These are phyloP conservation scores for Petrocephalus sullivani DNA, from an alignment of 2,797 vertebrate genomes.

Conservation along the genomic window DNA sequence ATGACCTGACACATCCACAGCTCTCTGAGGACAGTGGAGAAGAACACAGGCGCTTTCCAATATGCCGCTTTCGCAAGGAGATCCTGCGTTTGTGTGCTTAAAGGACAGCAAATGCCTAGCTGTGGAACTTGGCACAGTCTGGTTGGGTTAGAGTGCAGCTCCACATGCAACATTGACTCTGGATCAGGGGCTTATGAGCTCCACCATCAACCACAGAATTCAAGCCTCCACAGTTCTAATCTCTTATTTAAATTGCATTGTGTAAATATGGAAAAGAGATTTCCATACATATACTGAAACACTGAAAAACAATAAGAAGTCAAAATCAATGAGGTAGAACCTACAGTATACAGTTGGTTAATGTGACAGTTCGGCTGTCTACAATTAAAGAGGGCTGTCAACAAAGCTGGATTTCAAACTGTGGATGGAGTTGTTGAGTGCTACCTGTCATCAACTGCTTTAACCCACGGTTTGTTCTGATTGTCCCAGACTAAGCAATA, in stretches of 20 bases:
- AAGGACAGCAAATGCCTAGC: not conserved
- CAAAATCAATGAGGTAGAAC: not conserved
- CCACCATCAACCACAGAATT: not conserved
- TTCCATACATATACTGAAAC: not conserved
- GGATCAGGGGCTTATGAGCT: not conserved
- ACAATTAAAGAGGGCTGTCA: not conserved
- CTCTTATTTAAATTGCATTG: not conserved
- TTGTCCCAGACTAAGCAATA: not conserved
- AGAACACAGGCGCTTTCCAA: too few species aligned
- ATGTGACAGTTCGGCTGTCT: not conserved
- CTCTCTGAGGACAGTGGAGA: not conserved
- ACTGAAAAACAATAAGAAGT: not conserved
- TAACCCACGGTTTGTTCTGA: not conserved
- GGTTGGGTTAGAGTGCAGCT: not conserved
- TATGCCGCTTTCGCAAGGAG: not conserved
- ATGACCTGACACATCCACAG: not conserved
- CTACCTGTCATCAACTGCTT: not conserved
- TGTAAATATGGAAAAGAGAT: not conserved
- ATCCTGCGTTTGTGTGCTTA: not conserved
- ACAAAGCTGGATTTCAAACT: not conserved
- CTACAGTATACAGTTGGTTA: too few species aligned
- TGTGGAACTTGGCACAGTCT: not conserved
- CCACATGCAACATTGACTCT: not conserved
- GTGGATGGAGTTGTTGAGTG: not conserved
- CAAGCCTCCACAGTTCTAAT: not conserved